Evolutionary conservation across 2,888 invertebrate genomes (phyloP).

Genomic region (Exephanes ischioxanthus): DNA sequence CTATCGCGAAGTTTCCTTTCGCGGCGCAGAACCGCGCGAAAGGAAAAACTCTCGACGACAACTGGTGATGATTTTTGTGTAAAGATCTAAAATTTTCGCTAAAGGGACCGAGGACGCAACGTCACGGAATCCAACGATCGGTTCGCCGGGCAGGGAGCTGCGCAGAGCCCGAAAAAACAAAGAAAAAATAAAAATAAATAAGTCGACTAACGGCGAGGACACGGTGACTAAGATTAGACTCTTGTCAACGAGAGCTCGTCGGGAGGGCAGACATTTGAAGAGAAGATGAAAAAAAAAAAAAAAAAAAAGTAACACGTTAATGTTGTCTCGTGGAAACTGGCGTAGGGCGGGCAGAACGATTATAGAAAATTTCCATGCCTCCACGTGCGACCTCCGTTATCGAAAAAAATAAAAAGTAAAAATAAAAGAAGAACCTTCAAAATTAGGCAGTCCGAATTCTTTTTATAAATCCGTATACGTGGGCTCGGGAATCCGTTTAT

Average conservation of each 20-base stretch:
- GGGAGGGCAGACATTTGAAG: constrained; percentile 18
- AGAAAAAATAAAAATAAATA: constrained; percentile 26
- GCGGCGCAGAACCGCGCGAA: constrained; percentile 5
- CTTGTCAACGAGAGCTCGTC: constrained; percentile 32
- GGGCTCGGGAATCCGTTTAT: not conserved
- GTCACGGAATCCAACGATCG: not conserved
- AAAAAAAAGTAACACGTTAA: constrained; percentile 3
- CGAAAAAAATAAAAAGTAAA: not conserved
- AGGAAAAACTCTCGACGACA: not conserved
- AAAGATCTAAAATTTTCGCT: not conserved
- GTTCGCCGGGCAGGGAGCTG: not conserved
- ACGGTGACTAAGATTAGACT: constrained; percentile 43
- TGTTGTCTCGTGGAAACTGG: not conserved
- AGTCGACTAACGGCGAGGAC: constrained; percentile 25
- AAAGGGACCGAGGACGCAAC: not conserved
- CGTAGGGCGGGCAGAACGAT: not conserved
- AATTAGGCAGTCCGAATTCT: not conserved
- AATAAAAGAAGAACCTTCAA: not conserved
- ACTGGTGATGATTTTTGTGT: not conserved
- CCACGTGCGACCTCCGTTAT: constrained; percentile 17
- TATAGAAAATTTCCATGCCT: not conserved
- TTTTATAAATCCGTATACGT: not conserved
- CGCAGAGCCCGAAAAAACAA: constrained; percentile 16
- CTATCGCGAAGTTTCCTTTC: constrained; percentile 43
- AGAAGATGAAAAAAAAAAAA: not conserved